A percentile compares a stretch with the other conserved stretches of the same genome.
Evolutionary conservation across 2,113 vertebrate species (phyloP).

Genomic region (Orcinus orca): DNA sequence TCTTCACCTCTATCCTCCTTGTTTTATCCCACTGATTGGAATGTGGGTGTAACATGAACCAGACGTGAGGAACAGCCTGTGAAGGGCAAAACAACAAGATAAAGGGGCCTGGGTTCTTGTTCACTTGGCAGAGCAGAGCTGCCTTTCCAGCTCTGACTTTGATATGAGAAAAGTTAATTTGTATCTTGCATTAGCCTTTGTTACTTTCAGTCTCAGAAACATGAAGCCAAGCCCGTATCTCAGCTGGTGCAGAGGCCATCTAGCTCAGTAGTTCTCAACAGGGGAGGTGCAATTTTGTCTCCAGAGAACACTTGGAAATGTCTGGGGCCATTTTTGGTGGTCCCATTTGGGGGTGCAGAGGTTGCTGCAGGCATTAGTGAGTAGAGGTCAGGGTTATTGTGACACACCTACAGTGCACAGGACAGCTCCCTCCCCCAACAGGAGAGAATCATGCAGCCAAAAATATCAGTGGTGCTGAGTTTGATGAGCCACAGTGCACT

Average conservation of each 20-base stretch:
- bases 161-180: not conserved
- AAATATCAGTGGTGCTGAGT: not conserved
- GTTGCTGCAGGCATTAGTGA: not conserved
- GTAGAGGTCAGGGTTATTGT: not conserved
- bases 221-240: not conserved
- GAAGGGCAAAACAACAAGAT: not conserved
- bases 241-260: not conserved
- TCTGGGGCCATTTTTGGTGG: not conserved
- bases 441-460: not conserved
- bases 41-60: not conserved
- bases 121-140: not conserved
- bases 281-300: not conserved
- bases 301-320: not conserved
- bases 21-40: not conserved
- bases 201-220: not conserved
- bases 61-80: not conserved
- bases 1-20: not conserved
- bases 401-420: not conserved
- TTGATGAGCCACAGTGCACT: not conserved
- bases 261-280: not conserved
- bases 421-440: not conserved
- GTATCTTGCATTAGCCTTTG: not conserved
- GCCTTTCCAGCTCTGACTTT: not conserved
- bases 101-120: not conserved
- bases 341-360: not conserved